These are phyloP conservation scores for Theonella swinhoei DNA, from an alignment of 37 sponge, comb jelly and placozoan species.

Conservation along the genomic window DNA sequence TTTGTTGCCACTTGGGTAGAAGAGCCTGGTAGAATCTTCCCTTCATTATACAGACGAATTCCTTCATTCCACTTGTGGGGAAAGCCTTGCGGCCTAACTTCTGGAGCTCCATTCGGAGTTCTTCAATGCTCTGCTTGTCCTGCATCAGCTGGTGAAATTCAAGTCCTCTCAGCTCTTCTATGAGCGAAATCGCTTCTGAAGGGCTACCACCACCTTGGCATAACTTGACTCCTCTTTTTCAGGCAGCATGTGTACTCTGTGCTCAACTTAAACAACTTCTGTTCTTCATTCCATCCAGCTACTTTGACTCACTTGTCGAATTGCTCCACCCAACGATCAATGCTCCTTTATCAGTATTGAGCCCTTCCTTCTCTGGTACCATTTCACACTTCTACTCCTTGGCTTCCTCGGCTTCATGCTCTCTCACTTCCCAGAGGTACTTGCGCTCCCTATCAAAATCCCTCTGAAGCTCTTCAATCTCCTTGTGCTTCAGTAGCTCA, in stretches of 20 bases:
- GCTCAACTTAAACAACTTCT: constrained; percentile 35
- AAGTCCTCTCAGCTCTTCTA: constrained; percentile 30
- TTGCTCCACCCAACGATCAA: constrained; percentile 39
- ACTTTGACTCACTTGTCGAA: constrained; percentile 35
- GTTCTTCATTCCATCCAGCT: constrained; percentile 19
- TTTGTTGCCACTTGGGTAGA: constrained; percentile 13
- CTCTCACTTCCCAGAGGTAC: not conserved
- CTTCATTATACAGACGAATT: constrained; percentile 9
- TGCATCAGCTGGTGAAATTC: constrained; percentile 33
- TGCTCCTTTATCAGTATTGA: constrained; percentile 18
- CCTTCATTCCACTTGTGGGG: constrained; percentile 1
- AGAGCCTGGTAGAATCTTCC: constrained; percentile 26
- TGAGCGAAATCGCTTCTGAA: constrained; percentile 18
- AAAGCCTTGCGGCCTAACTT: constrained; percentile 37
- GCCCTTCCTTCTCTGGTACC: not conserved
- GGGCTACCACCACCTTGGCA: not conserved
- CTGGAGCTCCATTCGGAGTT: constrained; percentile 17
- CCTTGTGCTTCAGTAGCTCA: not conserved
- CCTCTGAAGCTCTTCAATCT: not conserved
- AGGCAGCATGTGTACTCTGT: constrained; percentile 18
- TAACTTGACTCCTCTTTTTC: not conserved
- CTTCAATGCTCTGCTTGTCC: constrained; percentile 20
- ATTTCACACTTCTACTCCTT: not conserved
- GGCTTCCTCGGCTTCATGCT: not conserved
- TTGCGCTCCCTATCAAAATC: not conserved